Evolutionary conservation across 2,113 vertebrate genomes (phyloP), one percentile per base, ranked within the genome.

Genomic region (Philantomba maxwellii): DNA sequence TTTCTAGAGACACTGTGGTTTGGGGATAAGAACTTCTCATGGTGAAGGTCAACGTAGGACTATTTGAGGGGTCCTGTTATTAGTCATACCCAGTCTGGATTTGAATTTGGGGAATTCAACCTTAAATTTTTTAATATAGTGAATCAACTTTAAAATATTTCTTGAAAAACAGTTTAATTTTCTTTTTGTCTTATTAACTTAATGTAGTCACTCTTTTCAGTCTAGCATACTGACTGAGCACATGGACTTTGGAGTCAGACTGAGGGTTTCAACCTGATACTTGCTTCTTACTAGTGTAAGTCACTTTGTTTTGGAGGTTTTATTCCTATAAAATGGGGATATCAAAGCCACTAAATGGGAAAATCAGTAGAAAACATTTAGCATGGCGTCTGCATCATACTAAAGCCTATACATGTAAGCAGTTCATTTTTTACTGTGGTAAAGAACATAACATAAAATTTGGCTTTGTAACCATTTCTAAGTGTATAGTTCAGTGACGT

Each of bases 111-210:
- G 43, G 21, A 94, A 85, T 89, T 84, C 53, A 75, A 7, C 49
- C 30, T 77, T 91, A 49, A 80, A n/a, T 21, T 30, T 45, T 95
- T 89, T 86, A 33, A 49, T 43, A 33, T 87, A 60, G 19, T 58
- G 25, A 66, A 64, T 93, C 53, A 85, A 88, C 17, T 92, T 94
- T 53, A 92, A 96, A 88, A 73, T 77, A 60, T 70, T 77, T 89
- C 55, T 89, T 87, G 30, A 66, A 92, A 89, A 87, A 28, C 64
- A 86, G 53, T 95, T 75, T 89, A 60, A 70, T 87, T 91, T 83
- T 45, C 17, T 92, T 49, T 89, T 87, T 57, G 23, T 66, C 58
- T 87, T 51, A 62, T 78, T 78, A n/a, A 5, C 11, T 75, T 93
- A 53, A 62, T 64, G 23, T 73, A 21, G 10, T 84, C 5, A 51